Evolutionary conservation across 1,140 invertebrate species (phyloP).

Genomic region (Eriocheir sinensis): DNA sequence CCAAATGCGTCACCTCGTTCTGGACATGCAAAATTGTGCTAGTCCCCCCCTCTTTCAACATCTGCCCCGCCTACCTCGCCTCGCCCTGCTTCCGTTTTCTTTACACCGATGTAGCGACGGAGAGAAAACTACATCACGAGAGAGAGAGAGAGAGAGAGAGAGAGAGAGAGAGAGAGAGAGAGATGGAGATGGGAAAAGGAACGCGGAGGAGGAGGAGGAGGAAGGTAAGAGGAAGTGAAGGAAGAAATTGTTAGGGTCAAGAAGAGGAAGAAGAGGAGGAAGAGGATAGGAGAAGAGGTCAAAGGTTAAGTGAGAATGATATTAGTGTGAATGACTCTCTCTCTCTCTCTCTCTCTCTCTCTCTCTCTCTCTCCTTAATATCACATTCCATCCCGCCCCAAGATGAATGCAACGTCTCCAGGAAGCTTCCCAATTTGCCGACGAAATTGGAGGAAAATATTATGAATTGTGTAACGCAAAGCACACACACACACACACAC

Average conservation of each 20-base stretch:
- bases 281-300: not conserved
- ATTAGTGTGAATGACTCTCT: not conserved
- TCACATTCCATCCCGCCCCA: not conserved
- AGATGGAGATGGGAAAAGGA: not conserved
- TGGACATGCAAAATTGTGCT: not conserved
- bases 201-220: too few species aligned
- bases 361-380: constrained; percentile 9
- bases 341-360: constrained; percentile 47
- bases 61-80: too few species aligned
- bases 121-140: constrained; percentile 16
- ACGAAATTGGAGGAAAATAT: too few species aligned
- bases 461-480: too few species aligned
- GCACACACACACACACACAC: constrained; percentile 5
- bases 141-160: constrained; percentile 54
- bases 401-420: not conserved
- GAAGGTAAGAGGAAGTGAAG: not conserved
- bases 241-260: not conserved
- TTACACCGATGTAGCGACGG: not conserved
- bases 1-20: not conserved
- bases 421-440: not conserved
- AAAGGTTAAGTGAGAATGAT: not conserved
- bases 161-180: constrained; percentile 55
- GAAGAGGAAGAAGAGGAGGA: constrained; percentile 47
- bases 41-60: too few species aligned
- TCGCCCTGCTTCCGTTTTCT: not conserved